Base-by-base conservation (phyloP, 1,140 invertebrate species). In the Anastrepha obliqua region DNA sequence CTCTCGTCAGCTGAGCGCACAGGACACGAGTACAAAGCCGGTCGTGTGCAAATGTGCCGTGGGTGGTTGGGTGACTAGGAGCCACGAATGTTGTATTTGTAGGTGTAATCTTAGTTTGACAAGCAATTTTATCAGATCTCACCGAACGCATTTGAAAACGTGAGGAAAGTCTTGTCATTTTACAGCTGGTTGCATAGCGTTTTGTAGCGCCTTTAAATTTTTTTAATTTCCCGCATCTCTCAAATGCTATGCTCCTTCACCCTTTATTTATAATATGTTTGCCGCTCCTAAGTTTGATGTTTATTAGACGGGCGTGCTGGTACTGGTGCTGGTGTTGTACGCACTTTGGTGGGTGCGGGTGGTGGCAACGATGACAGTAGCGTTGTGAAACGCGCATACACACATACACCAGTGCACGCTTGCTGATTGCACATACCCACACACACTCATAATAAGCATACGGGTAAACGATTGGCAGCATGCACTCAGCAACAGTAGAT, bases 1-100 rank as follows among this genome's bases (percentile, higher is more conserved):
- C 17, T 29, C 74, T 81, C 74, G 74, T 81, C 74, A 81, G 74
- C 74, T 81, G 74, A 20, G 74, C 47, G 74, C 74, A 81, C 74
- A 81, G 74, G 74, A 81, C 47, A 81, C 74, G 74, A 81, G 74
- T n/a, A 15, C 17, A 51, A 81, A 81, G 74, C 74, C 74, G 74
- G 74, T 81, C 74, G 74, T 81, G 74, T 81, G 47, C 47, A 81
- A 47, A 17, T 81, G 74, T n/a, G 20, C 17, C 42, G 74, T 55
- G 8, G 8, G 74, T 15, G 47, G 44, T n/a, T 55, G 47, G 74
- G 74, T 20, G 44, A 2, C 20, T 81, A 42, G 74, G 74, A 55
- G 47, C 17, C 47, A n/a, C 7, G 74, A 17, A 29, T 3, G 6
- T 81, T 81, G 5, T 20, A 9, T 15, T 9, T 51, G 8, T 29